Base-by-base conservation (phyloP, 1,140 invertebrate species). In the Aphelenchoides fujianensis region DNA sequence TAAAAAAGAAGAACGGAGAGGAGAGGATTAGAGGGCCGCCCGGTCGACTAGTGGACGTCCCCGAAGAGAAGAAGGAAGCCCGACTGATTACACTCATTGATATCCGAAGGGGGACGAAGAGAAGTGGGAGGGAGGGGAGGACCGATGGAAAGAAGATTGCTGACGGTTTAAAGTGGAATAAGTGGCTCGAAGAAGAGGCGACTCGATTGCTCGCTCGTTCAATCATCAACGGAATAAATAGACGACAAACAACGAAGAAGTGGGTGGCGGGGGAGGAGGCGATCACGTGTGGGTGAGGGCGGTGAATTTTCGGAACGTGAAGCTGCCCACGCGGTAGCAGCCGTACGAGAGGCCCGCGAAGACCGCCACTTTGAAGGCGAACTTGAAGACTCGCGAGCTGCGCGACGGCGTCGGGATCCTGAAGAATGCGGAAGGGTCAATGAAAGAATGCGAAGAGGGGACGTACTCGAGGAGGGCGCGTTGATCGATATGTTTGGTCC, bases 401-500 rank as follows among this genome's bases (percentile, higher is more conserved):
- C 19, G 19, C 12, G 74, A 74, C 3, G 41, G 74, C 28, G 41
- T 19, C 1, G 74, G 74, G 30, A 77, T 68, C 9, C 74, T 79
- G 62, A 78, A 75, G 64, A 2, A 19, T 2, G 23, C 41, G n/a
- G n/a, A n/a, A n/a, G n/a, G n/a, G 28, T 73, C 2, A 69, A 69
- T n/a, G 19, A 67, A 67, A n/a, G 16, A 19, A 68, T 67, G 27
- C 32, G 12, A 66, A n/a, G 16, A 69, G 66, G 2, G 35, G 35
- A 68, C 52, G 63, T 68, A 82, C 74, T 37, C 68, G 9, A 83
- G 36, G 3, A 83, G 70, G 32, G 48, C 67, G 36, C 23, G n/a
- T 27, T 73, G 59, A 68, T 83, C 76, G 35, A 83, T 72, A 12
- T 75, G 66, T 3, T 71, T 59, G 9, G 71, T 63, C 83, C 82